Percentiles rank a stretch among this genome's conserved stretches.
phyloP scores from a whole-genome alignment of 2,113 vertebrate species.

The Baryphthengus martii region DNA sequence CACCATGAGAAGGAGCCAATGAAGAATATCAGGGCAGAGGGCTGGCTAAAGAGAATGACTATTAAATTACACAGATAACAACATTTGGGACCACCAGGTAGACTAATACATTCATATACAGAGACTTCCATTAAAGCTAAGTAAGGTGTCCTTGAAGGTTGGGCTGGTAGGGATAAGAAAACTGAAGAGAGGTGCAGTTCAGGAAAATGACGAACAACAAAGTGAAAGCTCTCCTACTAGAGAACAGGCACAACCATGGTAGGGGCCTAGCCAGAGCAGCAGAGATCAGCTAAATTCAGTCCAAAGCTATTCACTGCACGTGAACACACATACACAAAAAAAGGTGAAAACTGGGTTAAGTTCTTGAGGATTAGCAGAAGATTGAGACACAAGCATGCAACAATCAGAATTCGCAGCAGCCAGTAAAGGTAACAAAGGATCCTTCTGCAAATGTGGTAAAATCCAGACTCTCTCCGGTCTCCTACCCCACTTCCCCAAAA shows the following conservation, averaged over 20 bases:
- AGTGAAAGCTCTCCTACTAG: background rate
- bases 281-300: background rate
- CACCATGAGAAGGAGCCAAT: background rate
- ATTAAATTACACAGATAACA: background rate
- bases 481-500: rapidly evolving
- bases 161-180: background rate
- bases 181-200: background rate
- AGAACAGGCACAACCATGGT: rapidly evolving
- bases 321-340: background rate
- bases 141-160: background rate
- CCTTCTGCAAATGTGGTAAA: background rate
- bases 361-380: background rate
- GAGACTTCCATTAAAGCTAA: background rate
- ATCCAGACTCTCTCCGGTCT: background rate
- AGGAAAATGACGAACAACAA: background rate
- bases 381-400: background rate
- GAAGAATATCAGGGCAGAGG: background rate
- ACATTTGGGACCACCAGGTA: background rate
- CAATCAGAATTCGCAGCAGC: background rate
- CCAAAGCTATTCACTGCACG: background rate
- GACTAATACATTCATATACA: background rate
- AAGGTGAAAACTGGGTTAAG: background rate
- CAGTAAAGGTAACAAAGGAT: background rate
- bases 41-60: background rate
- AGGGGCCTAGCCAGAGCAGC: background rate